Evolutionary conservation across 2,888 invertebrate species (phyloP), one percentile per base, ranked within the genome.

Genomic region (Tricholauxania praeusta): DNA sequence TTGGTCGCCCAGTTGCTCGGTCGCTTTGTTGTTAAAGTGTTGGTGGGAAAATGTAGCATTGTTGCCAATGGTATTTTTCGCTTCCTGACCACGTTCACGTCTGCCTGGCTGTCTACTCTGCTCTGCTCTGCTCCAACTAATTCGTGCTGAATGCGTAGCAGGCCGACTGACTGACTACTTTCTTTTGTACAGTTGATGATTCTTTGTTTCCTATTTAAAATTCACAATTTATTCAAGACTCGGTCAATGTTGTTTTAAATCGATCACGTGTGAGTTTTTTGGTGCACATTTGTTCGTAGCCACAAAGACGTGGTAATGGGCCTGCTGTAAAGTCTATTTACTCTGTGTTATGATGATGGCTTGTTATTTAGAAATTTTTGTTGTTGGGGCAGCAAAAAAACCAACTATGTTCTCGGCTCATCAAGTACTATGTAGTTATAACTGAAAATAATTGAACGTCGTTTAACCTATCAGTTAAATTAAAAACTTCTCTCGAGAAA

Each of bases 161-260:
- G 55, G 10, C 66, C 17, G 39, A 47, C 66, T 6, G 19, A 15
- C 53, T 22, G 5, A 10, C 66, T 8, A 12, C 12, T 51, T 22
- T 64, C 15, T 53, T 55, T 63, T 55, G 71, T 59, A 52, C 28
- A 55, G 53, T 66, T 53, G 66, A 39, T 55, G 17, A 52, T 55
- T 53, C 74, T 82, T 80, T 78, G 82, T 80, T 82, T 85, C 82
- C 85, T 82, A 83, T 84, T 83, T 84, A 82, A 84, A 85, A 84
- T 84, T 84, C 85, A 82, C 85, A 82, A 80, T 82, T 84, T 82
- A 80, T 81, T 77, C 79, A 17, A 60, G 69, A 60, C 60, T 53
- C 70, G 70, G 70, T 63, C 70, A 63, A 53, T 63, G 62, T 39
- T 39, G 10, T 59, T 28, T 62, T 52, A 22, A 62, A 63, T 70